A percentile compares a stretch with the other conserved stretches of the same genome.
These are phyloP conservation scores for Aldabrachelys gigantea DNA, from an alignment of 2,113 vertebrate species.

Conservation along the genomic window DNA sequence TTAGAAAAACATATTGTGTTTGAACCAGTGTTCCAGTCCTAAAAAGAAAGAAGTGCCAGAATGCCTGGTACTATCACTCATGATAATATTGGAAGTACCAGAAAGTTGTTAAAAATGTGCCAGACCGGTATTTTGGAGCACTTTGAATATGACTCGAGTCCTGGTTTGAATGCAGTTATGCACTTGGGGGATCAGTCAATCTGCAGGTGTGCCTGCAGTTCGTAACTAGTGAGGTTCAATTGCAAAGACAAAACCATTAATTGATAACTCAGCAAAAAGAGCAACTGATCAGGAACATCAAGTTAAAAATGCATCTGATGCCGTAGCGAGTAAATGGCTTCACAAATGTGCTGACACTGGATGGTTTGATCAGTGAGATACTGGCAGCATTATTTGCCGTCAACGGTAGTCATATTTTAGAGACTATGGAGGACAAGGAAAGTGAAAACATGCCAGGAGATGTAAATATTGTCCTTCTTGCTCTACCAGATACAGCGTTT, in stretches of 20 bases:
- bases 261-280: accelerated
- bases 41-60: not conserved
- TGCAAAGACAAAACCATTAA: not conserved
- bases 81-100: not conserved
- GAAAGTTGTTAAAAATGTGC: not conserved
- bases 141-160: not conserved
- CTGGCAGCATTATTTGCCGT: not conserved
- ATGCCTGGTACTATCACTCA: not conserved
- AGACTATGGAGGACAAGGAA: not conserved
- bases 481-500: not conserved
- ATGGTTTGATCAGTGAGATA: not conserved
- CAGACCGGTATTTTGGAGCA: not conserved
- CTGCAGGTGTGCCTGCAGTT: not conserved
- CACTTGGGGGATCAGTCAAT: not conserved
- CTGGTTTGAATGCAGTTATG: accelerated
- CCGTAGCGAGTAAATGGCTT: accelerated
- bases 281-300: not conserved
- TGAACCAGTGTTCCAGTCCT: not conserved
- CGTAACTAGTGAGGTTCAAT: accelerated
- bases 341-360: accelerated
- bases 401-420: not conserved
- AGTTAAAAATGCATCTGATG: accelerated
- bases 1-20: not conserved
- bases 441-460: accelerated
- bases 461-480: not conserved